Evolutionary conservation across 2,888 invertebrate species (phyloP), one percentile per base, ranked within the genome.

Genomic region (Lypha dubia): DNA sequence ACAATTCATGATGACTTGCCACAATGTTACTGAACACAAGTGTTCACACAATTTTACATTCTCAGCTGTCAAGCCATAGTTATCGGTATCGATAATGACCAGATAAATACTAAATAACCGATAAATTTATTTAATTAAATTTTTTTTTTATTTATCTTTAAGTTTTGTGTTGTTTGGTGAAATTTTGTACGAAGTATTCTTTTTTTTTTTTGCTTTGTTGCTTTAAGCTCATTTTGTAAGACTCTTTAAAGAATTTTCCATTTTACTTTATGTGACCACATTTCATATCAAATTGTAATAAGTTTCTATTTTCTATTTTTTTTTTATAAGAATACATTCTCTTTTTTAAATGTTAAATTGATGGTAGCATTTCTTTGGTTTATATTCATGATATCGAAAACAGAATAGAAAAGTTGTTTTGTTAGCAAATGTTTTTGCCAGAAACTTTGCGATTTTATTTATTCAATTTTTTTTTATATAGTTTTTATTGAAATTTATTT

Each of bases 261-360:
- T 44, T 51, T 67, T 67, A 22, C 20, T 60, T 67, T 60, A 60
- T 73, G 67, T 60, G 58, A 73, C 79, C 73, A 67, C 65, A 80
- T 80, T 73, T 79, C 51, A 80, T 51, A 74, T 60, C 49, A 74
- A 80, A 74, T 62, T 67, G 67, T 74, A 67, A 79, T 79, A 79
- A 79, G 71, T 79, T 79, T 79, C 32, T 44, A 32, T 22, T 56
- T 65, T 28, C 24, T 65, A 62, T 49, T 17, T 76, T 24, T 63
- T n/a, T 62, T 41, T 76, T 44, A 9, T 86, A 85, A 86, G 86
- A 87, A 82, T 88, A n/a, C n/a, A n/a, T n/a, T n/a, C n/a, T 85
- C 87, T 87, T 87, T 87, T 24, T 4, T 53, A n/a, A 44, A 63
- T 77, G 28, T 51, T 68, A 20, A n/a, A 67, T 60, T 49, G 38